phyloP scores from a whole-genome alignment of 2,113 vertebrate genomes.

The Oncorhynchus nerka region DNA sequence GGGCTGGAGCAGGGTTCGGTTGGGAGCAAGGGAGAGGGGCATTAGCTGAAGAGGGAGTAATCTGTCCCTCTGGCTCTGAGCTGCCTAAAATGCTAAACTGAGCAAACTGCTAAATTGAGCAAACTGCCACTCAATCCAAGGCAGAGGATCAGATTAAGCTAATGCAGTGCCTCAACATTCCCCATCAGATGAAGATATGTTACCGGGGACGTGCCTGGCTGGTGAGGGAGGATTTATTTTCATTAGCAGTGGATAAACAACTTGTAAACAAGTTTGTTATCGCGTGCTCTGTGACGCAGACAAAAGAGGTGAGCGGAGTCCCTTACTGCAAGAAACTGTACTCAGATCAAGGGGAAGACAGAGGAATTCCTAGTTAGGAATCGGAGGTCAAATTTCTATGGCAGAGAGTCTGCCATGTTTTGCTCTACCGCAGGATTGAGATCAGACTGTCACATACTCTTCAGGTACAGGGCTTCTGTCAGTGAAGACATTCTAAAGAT shows the following conservation, averaged over 20 bases:
- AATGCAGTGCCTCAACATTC: conserved; percentile 17
- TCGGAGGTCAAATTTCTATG: not conserved
- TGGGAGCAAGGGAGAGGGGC: not conserved
- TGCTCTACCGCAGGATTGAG: not conserved
- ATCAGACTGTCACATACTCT: not conserved
- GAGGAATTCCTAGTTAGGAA: not conserved
- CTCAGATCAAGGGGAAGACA: conserved; percentile 8
- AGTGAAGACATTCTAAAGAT: not conserved
- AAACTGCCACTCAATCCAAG: conserved; percentile 24
- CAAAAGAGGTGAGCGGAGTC: conserved; percentile 19
- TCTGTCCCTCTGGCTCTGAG: conserved; percentile 24
- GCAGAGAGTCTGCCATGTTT: too few relatives aligned
- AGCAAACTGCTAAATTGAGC: conserved; percentile 44
- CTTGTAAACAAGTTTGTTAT: conserved; percentile 27
- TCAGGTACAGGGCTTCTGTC: not conserved
- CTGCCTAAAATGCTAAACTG: conserved; percentile 34
- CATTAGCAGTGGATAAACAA: not conserved
- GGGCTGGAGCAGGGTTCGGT: not conserved
- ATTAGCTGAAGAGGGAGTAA: conserved; percentile 25
- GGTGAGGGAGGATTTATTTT: conserved; percentile 3
- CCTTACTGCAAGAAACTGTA: not conserved
- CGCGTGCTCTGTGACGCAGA: conserved; percentile 17
- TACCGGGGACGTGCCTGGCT: conserved; percentile 2
- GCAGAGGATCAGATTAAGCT: conserved; percentile 11
- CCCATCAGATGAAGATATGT: conserved; percentile 31